These are phyloP conservation scores for Nephrotoma guestfalica DNA, from an alignment of 2,888 invertebrate species.

Conservation along the genomic window DNA sequence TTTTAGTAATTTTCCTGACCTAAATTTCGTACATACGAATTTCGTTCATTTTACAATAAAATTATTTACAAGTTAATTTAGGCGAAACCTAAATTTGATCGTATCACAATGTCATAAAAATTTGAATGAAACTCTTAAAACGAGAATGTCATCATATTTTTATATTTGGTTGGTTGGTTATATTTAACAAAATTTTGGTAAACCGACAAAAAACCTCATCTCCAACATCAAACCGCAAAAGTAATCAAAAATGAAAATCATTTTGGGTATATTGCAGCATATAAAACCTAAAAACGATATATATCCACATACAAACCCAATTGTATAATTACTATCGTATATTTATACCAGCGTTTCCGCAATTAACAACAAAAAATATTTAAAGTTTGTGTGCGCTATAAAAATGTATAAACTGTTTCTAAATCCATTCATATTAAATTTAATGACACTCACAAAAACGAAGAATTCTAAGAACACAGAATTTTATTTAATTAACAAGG, in stretches of 20 bases:
- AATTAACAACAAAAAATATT: background rate
- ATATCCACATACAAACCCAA: background rate
- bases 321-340: background rate
- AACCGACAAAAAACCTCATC: background rate
- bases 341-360: background rate
- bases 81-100: background rate
- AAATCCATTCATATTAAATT: background rate
- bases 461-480: background rate
- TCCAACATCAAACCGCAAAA: background rate
- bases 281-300: background rate
- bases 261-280: background rate
- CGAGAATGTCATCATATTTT: background rate
- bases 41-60: background rate
- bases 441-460: background rate
- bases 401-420: background rate
- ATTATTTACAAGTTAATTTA: background rate
- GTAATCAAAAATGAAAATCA: background rate
- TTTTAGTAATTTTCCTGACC: too few species aligned
- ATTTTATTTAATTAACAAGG: background rate
- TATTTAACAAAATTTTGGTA: background rate
- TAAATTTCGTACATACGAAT: too few species aligned
- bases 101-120: background rate
- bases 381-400: background rate
- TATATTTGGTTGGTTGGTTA: background rate
- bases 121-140: background rate